These are phyloP conservation scores for Chelmon rostratus DNA, from an alignment of 2,797 vertebrate genomes.

Conservation along the genomic window DNA sequence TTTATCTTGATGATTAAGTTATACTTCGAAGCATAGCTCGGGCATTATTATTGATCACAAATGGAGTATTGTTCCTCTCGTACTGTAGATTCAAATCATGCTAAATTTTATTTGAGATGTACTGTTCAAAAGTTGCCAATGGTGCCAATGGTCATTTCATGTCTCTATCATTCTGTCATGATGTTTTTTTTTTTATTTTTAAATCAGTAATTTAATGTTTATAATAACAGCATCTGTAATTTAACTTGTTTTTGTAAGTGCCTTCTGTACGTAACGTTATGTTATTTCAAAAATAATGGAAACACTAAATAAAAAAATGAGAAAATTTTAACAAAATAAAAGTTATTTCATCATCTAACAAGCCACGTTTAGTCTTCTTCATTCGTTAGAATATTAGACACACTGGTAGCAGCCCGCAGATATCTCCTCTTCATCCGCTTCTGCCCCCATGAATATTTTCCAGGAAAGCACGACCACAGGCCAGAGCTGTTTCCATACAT, in stretches of 20 bases:
- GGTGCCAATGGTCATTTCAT: slow-evolving; percentile 83
- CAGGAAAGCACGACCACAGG: slow-evolving; percentile 19
- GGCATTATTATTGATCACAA: slow-evolving; percentile 83
- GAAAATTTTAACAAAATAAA: slow-evolving; percentile 79
- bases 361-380: background rate
- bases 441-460: slow-evolving; percentile 29
- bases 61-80: slow-evolving; percentile 80
- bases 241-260: slow-evolving; percentile 96
- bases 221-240: slow-evolving; percentile 85
- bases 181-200: slow-evolving; percentile 41
- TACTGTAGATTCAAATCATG: slow-evolving; percentile 85
- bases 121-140: slow-evolving; percentile 86
- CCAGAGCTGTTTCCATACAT: slow-evolving; percentile 40
- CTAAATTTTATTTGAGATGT: slow-evolving; percentile 87
- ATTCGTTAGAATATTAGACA: slow-evolving; percentile 1
- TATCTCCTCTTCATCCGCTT: slow-evolving; percentile 8
- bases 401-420: background rate
- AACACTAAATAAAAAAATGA: slow-evolving; percentile 79
- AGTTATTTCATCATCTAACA: slow-evolving; percentile 72
- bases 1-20: slow-evolving; percentile 79
- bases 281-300: slow-evolving; percentile 79
- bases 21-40: slow-evolving; percentile 71
- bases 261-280: slow-evolving; percentile 94
- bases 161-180: slow-evolving; percentile 79
- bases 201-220: slow-evolving; percentile 83